A percentile compares a stretch with the other conserved stretches of the same genome.
These are phyloP conservation scores for Hoplodrina ambigua DNA, from an alignment of 2,888 invertebrate species.

Conservation along the genomic window DNA sequence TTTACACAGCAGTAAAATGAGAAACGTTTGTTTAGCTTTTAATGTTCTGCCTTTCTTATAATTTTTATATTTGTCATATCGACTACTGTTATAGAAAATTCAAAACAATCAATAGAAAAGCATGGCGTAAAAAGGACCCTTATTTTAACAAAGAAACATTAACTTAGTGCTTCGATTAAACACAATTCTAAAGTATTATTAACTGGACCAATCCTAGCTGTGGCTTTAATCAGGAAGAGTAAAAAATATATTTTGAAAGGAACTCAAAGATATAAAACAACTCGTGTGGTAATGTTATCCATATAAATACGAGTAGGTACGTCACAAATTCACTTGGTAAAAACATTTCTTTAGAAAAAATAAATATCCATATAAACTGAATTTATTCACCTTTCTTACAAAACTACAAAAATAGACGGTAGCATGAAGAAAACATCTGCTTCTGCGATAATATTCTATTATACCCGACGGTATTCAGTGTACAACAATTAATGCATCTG, in stretches of 20 bases:
- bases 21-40: slow-evolving; percentile 23
- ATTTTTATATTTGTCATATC: slow-evolving; percentile 3
- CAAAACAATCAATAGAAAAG: background rate
- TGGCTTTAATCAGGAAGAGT: background rate
- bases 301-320: background rate
- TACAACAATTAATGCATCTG: slow-evolving; percentile 40
- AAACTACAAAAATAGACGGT: background rate
- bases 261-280: background rate
- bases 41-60: background rate
- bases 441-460: slow-evolving; percentile 14
- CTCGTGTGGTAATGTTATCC: background rate
- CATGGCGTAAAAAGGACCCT: background rate
- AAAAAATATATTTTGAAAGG: background rate
- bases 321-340: background rate
- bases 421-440: slow-evolving; percentile 20
- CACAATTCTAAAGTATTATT: too few species aligned
- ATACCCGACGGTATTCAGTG: slow-evolving; percentile 21
- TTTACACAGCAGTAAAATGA: slow-evolving; percentile 48
- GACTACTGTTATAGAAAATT: background rate
- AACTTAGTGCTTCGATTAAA: background rate
- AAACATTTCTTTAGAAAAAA: too few species aligned
- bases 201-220: too few species aligned
- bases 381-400: background rate
- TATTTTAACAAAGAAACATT: background rate
- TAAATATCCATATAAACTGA: background rate